Evolutionary conservation across 2,888 invertebrate genomes (phyloP), one percentile per base, ranked within the genome.

Genomic region (Thereva nobilitata): DNA sequence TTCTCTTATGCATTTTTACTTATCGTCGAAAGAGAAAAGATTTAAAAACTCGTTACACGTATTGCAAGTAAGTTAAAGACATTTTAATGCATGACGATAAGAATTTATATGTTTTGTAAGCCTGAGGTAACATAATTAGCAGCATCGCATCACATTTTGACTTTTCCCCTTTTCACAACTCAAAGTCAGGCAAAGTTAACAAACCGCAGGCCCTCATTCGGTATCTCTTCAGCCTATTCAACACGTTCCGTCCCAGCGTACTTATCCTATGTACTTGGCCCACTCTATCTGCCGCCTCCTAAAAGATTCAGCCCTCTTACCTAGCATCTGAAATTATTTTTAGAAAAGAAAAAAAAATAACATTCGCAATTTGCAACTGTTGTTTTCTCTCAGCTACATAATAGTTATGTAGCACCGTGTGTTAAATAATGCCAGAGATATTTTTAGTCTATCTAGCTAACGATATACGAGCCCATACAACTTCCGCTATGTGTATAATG

Each of bases 151-250:
- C 50, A 41, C 49, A 61, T 61, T 50, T 41, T 23, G 23, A 23
- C 23, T 23, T 23, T 23, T 23, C 23, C 23, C 23, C 50, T 61
- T 50, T 23, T 59, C 41, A 23, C n/a, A 64, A 53, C 53, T 53
- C 53, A 64, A 64, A 54, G 64, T 64, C 53, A 64, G 64, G 64
- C 10, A 47, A 64, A 64, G 64, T 64, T 64, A 64, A 64, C 64
- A 64, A 64, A 64, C 54, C 64, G 54, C 64, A 50, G 44, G 53
- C 54, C 40, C 54, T 64, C 40, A 10, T 47, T 47, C 10, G 23
- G 45, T 45, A 64, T 64, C 55, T 55, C 64, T 64, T 45, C 23
- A 50, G 61, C 50, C 61, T 61, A 61, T 61, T 61, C 61, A 61
- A 50, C 61, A 61, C 50, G 61, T 61, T 61, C 12, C 50, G 23